Evolutionary conservation across 2,888 invertebrate genomes (phyloP).

Genomic region (Euclidia mi): DNA sequence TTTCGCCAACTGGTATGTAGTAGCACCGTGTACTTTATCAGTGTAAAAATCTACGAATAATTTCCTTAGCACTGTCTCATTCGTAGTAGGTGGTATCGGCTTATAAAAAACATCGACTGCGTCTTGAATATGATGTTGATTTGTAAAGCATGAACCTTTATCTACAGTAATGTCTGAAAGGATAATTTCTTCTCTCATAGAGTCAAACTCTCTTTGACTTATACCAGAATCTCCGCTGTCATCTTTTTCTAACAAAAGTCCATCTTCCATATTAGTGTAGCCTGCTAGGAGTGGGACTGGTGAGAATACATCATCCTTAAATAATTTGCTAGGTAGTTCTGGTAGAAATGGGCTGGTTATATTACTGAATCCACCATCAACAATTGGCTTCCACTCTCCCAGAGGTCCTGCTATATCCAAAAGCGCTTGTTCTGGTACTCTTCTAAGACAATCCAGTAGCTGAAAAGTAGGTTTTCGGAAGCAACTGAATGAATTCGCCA

Average conservation of each 20-base stretch:
- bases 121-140: slow-evolving; percentile 92
- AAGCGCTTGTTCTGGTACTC: slow-evolving; percentile 90
- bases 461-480: slow-evolving; percentile 91
- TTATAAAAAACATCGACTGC: slow-evolving; percentile 94
- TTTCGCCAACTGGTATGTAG: slow-evolving; percentile 92
- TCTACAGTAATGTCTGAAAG: slow-evolving; percentile 90
- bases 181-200: slow-evolving; percentile 91
- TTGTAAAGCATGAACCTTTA: slow-evolving; percentile 90
- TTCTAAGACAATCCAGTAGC: slow-evolving; percentile 92
- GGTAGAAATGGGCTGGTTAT: slow-evolving; percentile 92
- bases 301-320: slow-evolving; percentile 91
- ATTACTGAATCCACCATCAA: slow-evolving; percentile 93
- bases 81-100: slow-evolving; percentile 91
- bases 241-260: slow-evolving; percentile 90
- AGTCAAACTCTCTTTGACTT: slow-evolving; percentile 90
- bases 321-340: slow-evolving; percentile 91
- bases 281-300: slow-evolving; percentile 94
- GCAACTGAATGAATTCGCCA: slow-evolving; percentile 92
- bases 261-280: slow-evolving; percentile 95
- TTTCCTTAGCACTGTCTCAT: slow-evolving; percentile 91
- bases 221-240: slow-evolving; percentile 91
- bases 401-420: slow-evolving; percentile 91
- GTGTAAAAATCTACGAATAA: slow-evolving; percentile 93
- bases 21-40: slow-evolving; percentile 93
- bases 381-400: slow-evolving; percentile 93